Evolutionary conservation across 2,888 invertebrate genomes (phyloP), one percentile per base, ranked within the genome.

Genomic region (Hermodice carunculata): DNA sequence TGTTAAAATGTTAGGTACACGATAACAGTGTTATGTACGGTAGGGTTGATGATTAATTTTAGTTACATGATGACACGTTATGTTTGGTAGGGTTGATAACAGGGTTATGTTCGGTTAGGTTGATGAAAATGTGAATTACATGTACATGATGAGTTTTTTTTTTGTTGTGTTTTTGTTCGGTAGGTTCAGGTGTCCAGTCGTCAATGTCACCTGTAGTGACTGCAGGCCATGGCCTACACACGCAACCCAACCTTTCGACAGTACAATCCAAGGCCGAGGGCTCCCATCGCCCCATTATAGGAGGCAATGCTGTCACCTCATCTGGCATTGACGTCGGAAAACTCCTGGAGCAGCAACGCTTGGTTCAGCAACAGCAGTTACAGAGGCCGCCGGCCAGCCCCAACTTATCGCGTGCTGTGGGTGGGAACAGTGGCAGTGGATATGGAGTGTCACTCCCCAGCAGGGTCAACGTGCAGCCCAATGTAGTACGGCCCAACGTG

Each of bases 241-340:
- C 44, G 22, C 19, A 22, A 5, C 19, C n/a, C 44, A 44, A 24
- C 44, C n/a, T 5, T 17, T 24, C 5, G 5, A 44, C 22, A 24
- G 44, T 24, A 17, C 44, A 44, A 17, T 22, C 22, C 8, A 51
- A 51, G 24, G 29, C 28, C 5, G 52, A 42, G 4, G 31, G 40
- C 17, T 24, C 29, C 51, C 51, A 52, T 17, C 57, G 58, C 22
- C 43, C 63, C 22, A 57, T 58, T n/a, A 28, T 57, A n/a, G 63
- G 63, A 0, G 32, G 37, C 1, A 56, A 54, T 17, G 29, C 43
- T 24, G n/a, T 24, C 42, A n/a, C 6, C 2, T 37, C 19, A 3
- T 19, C 6, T 6, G 24, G 28, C 37, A 8, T 49, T 3, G 49
- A 59, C 26, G 26, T 59, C 31, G 49, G 28, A 48, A 48, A 59